A percentile compares a stretch with the other conserved stretches of the same genome.
Evolutionary conservation across 2,888 invertebrate genomes (phyloP).

Genomic region (Microplitis manilae): DNA sequence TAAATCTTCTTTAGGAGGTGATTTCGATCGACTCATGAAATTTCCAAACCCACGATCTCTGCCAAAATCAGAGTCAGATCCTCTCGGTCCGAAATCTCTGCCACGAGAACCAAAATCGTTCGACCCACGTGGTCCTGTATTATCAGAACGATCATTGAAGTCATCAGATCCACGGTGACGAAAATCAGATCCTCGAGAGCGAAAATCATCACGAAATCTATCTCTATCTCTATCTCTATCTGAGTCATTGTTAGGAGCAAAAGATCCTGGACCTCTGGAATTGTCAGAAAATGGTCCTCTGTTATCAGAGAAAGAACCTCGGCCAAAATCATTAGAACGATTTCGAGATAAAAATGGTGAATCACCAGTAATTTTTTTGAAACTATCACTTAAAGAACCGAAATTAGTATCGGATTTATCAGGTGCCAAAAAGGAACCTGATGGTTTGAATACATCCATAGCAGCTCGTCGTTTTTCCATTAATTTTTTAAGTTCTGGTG

Average conservation of each 20-base stretch:
- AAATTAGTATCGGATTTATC: slow-evolving; percentile 54
- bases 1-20: slow-evolving; percentile 14
- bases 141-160: slow-evolving; percentile 41
- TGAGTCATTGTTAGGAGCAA: slow-evolving; percentile 42
- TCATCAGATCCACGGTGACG: slow-evolving; percentile 37
- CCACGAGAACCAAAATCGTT: slow-evolving; percentile 52
- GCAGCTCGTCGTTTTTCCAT: slow-evolving; percentile 68
- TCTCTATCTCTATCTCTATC: not conserved
- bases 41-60: slow-evolving; percentile 42
- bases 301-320: slow-evolving; percentile 18
- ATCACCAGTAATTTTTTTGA: slow-evolving; percentile 64
- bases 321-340: slow-evolving; percentile 39
- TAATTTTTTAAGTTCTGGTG: slow-evolving; percentile 66
- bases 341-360: slow-evolving; percentile 55
- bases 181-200: slow-evolving; percentile 41
- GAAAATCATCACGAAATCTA: slow-evolving; percentile 42
- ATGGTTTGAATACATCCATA: slow-evolving; percentile 65
- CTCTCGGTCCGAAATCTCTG: slow-evolving; percentile 49
- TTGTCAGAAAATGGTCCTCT: slow-evolving; percentile 14
- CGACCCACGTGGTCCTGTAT: slow-evolving; percentile 46
- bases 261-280: slow-evolving; percentile 34
- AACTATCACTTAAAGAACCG: slow-evolving; percentile 66
- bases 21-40: slow-evolving; percentile 14
- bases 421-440: slow-evolving; percentile 57
- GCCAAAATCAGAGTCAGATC: slow-evolving; percentile 37